Base-by-base conservation (phyloP, 2,888 invertebrate species). In the Philonicus albiceps region DNA sequence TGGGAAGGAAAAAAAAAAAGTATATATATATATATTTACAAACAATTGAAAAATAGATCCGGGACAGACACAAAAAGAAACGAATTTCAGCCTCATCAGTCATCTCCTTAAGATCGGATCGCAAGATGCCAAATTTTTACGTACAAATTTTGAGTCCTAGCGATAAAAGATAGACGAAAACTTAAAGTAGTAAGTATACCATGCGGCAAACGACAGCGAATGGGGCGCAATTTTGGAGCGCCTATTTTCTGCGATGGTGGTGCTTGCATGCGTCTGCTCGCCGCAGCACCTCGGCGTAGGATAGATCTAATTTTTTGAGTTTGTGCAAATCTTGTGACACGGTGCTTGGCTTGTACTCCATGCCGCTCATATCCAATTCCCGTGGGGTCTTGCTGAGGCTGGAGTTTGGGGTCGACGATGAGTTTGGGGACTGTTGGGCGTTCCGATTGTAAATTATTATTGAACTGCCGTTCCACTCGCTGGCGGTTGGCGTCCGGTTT, bases 311-410 rank as follows among this genome's bases (percentile, higher is more conserved):
- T 90, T 95, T 95, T 91, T 96, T 95, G 87, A 97, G 93, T 90
- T 96, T 96, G 91, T 96, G 95, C 89, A 97, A 95, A 90, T 97
- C 96, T 90, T 96, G 96, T 13, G 97, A 96, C 6, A 96, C 97
- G 8, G 95, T 94, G 91, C 96, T 96, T 3, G 94, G 94, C 89
- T 93, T 94, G 90, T 93, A 94, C 87, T 94, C 94, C 13, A 91
- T 90, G 85, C 89, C 90, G 87, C 89, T 91, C 80, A 90, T 86
- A 76, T 91, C 93, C 86, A 90, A 88, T n/a, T 86, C 80, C n/a
- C 88, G 83, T 11, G 40, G 40, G 6, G 27, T 84, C 86, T 90
- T 90, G n/a, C 30, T 40, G 4, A 64, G 19, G 31, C 76, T 90
- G 6, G 87, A 86, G 74, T 72, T 88, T 87, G 93, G 93, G 90